Conservation (phyloP, 2,888 invertebrate genomes). For the Pocota personata region DNA sequence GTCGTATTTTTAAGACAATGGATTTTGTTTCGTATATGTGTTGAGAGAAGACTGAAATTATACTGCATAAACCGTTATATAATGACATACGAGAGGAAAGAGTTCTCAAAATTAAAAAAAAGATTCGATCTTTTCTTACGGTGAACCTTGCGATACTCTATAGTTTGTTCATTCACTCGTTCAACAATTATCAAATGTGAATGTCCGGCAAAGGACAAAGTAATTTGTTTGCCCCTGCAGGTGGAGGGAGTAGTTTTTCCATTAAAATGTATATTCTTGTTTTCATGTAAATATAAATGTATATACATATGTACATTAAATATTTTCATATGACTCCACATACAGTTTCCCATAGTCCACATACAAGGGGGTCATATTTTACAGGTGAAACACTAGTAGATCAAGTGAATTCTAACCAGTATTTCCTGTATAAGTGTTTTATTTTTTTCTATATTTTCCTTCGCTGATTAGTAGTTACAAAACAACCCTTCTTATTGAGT, state of each 20-base stretch:
- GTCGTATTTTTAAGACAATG: background rate
- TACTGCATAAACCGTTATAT: conserved; percentile 23
- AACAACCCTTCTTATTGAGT: conserved; percentile 19
- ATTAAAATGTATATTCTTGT: background rate
- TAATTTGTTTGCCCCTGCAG: background rate
- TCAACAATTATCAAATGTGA: conserved; percentile 1
- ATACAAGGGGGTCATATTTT: conserved; percentile 46
- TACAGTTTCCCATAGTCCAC: conserved; percentile 51
- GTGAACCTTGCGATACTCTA: background rate
- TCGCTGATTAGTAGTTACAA: conserved; percentile 11
- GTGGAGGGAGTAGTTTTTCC: conserved; percentile 1
- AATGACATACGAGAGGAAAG: background rate
- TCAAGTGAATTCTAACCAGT: conserved; percentile 24
- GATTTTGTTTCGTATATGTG: background rate
- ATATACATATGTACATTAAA: conserved; percentile 24
- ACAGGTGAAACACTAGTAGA: conserved; percentile 59
- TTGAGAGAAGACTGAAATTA: background rate
- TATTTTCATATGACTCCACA: conserved; percentile 24
- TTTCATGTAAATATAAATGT: conserved; percentile 17
- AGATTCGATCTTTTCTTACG: conserved; percentile 13
- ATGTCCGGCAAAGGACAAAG: conserved; percentile 31
- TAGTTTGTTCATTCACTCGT: conserved; percentile 29
- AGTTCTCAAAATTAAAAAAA: background rate
- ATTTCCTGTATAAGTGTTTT: conserved; percentile 24
- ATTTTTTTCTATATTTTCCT: conserved; percentile 2